These are phyloP conservation scores for Diaperis boleti DNA, from an alignment of 2,888 invertebrate genomes.

Conservation along the genomic window DNA sequence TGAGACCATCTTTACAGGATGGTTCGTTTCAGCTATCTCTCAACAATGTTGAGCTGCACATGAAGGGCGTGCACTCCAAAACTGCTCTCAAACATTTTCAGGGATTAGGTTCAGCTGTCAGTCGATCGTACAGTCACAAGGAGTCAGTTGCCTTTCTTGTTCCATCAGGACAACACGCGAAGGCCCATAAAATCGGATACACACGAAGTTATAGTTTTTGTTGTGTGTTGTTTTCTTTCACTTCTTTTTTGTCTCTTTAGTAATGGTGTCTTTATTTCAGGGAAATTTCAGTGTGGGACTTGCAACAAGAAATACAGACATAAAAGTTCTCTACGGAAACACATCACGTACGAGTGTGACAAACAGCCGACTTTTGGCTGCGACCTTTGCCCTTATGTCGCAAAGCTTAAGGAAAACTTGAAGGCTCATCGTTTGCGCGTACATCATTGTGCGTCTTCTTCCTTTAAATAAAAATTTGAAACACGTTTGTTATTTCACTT, in stretches of 20 bases:
- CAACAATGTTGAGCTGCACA: too few relatives aligned
- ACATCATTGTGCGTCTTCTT: neutral
- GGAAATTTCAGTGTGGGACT: constrained; percentile 12
- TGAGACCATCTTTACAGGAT: too few relatives aligned
- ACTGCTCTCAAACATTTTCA: constrained; percentile 22
- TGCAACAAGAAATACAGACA: constrained; percentile 83
- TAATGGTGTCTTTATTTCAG: neutral
- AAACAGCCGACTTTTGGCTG: constrained; percentile 51
- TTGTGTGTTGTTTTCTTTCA: neutral
- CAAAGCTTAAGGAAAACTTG: constrained; percentile 1
- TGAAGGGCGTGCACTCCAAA: too few relatives aligned
- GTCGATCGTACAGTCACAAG: constrained; percentile 47
- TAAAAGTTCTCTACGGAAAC: constrained; percentile 78
- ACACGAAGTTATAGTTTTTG: constrained; percentile 4
- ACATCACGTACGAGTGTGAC: constrained; percentile 80
- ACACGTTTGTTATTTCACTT: too few relatives aligned
- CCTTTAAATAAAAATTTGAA: constrained; percentile 4
- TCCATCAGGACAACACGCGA: constrained; percentile 27
- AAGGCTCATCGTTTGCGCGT: constrained; percentile 2
- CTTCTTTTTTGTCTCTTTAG: neutral
- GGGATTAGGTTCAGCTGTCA: constrained; percentile 34
- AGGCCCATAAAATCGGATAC: constrained; percentile 21
- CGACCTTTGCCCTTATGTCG: neutral
- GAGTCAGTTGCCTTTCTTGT: constrained; percentile 38
- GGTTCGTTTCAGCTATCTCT: too few relatives aligned